A percentile compares a stretch with the other conserved stretches of the same genome.
Evolutionary conservation across 2,888 invertebrate species (phyloP).

Genomic region (Scaeva pyrastri): DNA sequence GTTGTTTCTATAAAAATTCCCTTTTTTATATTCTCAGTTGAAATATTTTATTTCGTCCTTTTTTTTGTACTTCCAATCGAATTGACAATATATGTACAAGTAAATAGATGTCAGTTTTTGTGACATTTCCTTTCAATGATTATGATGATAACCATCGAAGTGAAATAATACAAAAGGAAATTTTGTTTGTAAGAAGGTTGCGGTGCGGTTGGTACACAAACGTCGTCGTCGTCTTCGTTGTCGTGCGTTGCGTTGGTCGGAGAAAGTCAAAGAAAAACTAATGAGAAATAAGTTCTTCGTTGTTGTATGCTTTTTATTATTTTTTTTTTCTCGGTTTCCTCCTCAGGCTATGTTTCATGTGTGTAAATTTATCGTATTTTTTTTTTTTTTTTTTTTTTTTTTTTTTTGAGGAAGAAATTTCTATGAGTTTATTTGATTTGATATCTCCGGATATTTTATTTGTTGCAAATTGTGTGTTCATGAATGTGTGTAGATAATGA

Average conservation of each 20-base stretch:
- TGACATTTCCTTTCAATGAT: slow-evolving; percentile 47
- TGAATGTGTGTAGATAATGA: slow-evolving; percentile 2
- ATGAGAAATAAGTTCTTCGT: slow-evolving; percentile 40
- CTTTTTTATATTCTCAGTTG: slow-evolving; percentile 37
- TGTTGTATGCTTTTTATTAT: not conserved
- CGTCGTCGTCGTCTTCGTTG: not conserved
- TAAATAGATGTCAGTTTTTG: slow-evolving; percentile 55
- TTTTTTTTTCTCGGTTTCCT: not conserved
- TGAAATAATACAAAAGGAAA: slow-evolving; percentile 40
- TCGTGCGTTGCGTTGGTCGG: not conserved
- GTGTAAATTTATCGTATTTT: slow-evolving; percentile 19
- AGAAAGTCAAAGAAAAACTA: slow-evolving; percentile 50
- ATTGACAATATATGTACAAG: slow-evolving; percentile 28
- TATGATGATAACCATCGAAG: slow-evolving; percentile 53
- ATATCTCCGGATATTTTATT: slow-evolving; percentile 66
- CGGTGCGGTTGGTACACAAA: not conserved
- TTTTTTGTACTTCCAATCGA: slow-evolving; percentile 35
- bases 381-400: not conserved
- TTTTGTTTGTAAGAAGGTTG: slow-evolving; percentile 11
- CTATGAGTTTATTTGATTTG: slow-evolving; percentile 62
- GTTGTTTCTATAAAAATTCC: not conserved
- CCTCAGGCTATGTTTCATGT: slow-evolving; percentile 17
- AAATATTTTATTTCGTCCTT: slow-evolving; percentile 33
- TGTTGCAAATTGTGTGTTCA: slow-evolving; percentile 48
- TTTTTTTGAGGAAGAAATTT: slow-evolving; percentile 35